Evolutionary conservation across 2,113 vertebrate species (phyloP).

Genomic region (Delphinus delphis): DNA sequence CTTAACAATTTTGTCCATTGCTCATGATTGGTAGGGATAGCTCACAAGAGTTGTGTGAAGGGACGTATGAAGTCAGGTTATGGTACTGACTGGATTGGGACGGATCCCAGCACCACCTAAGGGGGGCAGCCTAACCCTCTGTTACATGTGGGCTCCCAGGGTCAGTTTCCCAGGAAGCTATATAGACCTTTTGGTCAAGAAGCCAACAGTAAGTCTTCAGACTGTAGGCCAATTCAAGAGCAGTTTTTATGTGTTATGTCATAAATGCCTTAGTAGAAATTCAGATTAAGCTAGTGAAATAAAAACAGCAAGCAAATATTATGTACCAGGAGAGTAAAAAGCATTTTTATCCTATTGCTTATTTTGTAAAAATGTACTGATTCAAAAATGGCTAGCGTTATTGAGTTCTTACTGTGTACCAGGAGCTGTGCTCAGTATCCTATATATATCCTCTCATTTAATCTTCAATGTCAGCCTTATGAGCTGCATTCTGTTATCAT

Average conservation of each 20-base stretch:
- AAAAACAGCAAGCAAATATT: conserved; percentile 17
- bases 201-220: background rate
- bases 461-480: background rate
- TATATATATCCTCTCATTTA: background rate
- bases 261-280: conserved; percentile 39
- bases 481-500: background rate
- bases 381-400: background rate
- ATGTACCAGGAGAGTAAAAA: background rate
- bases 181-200: background rate
- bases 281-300: background rate
- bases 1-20: background rate
- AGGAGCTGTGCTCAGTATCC: background rate
- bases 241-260: background rate
- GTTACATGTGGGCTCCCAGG: background rate
- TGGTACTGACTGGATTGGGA: background rate
- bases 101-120: background rate
- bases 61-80: background rate
- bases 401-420: background rate
- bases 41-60: background rate
- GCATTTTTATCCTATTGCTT: background rate
- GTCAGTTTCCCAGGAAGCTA: background rate
- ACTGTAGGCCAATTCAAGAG: background rate
- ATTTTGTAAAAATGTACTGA: background rate
- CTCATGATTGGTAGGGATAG: background rate
- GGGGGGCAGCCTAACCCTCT: background rate